These are phyloP conservation scores for Aradophagus sp. DNA, from an alignment of 1,140 invertebrate genomes.

Conservation along the genomic window DNA sequence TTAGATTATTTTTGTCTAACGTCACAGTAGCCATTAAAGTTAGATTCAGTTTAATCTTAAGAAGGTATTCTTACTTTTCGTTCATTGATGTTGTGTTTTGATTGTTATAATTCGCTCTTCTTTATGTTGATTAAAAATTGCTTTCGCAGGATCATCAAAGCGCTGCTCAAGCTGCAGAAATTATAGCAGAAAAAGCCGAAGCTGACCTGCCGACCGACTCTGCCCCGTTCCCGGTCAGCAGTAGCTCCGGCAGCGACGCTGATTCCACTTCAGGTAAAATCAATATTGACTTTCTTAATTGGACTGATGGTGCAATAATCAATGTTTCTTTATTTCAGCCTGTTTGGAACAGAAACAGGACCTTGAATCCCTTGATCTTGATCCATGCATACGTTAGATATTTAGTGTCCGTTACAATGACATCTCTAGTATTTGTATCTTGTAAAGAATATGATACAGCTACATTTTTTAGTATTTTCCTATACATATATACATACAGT, in stretches of 20 bases:
- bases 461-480: slow-evolving; percentile 52
- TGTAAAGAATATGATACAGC: slow-evolving; percentile 50
- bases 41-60: no score
- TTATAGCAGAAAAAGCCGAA: slow-evolving; percentile 62
- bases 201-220: slow-evolving; percentile 73
- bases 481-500: slow-evolving; percentile 53
- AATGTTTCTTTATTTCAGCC: slow-evolving; percentile 52
- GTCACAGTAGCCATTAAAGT: no score
- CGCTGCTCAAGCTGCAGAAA: slow-evolving; percentile 51
- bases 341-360: slow-evolving; percentile 45
- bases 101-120: no score
- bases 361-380: slow-evolving; percentile 46
- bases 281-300: slow-evolving; percentile 8
- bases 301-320: slow-evolving; percentile 29
- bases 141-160: slow-evolving; percentile 53
- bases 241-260: slow-evolving; percentile 78
- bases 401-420: slow-evolving; percentile 37
- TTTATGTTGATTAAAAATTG: no score
- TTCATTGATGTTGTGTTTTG: no score
- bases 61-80: no score
- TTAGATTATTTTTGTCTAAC: no score
- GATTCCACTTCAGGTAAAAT: slow-evolving; percentile 73
- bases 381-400: slow-evolving; percentile 50
- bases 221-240: slow-evolving; percentile 77
- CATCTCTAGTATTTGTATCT: slow-evolving; percentile 52